These are phyloP conservation scores for Plagodis dolabraria DNA, from an alignment of 2,888 invertebrate genomes.

Conservation along the genomic window DNA sequence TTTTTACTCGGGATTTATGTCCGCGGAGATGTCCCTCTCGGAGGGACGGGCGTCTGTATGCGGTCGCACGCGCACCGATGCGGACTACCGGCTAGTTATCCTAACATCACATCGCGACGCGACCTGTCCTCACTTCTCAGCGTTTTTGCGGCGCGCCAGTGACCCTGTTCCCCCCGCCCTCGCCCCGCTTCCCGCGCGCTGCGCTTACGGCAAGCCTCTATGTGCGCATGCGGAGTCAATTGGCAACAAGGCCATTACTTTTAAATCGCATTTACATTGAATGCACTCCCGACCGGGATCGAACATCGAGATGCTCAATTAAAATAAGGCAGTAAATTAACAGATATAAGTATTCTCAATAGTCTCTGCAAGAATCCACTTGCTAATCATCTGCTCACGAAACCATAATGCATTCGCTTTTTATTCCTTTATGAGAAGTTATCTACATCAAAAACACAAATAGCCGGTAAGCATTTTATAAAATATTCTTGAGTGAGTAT, in stretches of 20 bases:
- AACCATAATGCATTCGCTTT: conserved; percentile 19
- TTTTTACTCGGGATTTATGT: conserved; percentile 77
- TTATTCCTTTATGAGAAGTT: conserved; percentile 4
- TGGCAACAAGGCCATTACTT: conserved; percentile 70
- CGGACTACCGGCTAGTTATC: conserved; percentile 43
- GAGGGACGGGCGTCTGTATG: conserved; percentile 26
- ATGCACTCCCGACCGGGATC: conserved; percentile 58
- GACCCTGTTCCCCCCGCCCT: conserved; percentile 32
- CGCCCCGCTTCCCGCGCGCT: not conserved
- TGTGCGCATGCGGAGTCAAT: conserved; percentile 47
- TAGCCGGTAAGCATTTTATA: not conserved
- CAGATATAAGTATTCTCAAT: conserved; percentile 49
- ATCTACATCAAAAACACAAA: conserved; percentile 8
- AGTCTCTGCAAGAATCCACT: conserved; percentile 36
- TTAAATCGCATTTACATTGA: conserved; percentile 78
- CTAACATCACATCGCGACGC: conserved; percentile 31
- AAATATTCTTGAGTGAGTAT: too few species aligned
- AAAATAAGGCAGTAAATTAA: conserved; percentile 79
- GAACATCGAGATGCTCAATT: conserved; percentile 65
- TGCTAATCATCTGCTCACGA: conserved; percentile 27
- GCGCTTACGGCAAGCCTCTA: conserved; percentile 12
- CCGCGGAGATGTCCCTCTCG: conserved; percentile 38
- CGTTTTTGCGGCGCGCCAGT: conserved; percentile 34
- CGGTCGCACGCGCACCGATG: conserved; percentile 29
- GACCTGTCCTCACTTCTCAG: conserved; percentile 30